Evolutionary conservation across 2,888 invertebrate species (phyloP).

Genomic region (Liopterus haemorrhoidalis): DNA sequence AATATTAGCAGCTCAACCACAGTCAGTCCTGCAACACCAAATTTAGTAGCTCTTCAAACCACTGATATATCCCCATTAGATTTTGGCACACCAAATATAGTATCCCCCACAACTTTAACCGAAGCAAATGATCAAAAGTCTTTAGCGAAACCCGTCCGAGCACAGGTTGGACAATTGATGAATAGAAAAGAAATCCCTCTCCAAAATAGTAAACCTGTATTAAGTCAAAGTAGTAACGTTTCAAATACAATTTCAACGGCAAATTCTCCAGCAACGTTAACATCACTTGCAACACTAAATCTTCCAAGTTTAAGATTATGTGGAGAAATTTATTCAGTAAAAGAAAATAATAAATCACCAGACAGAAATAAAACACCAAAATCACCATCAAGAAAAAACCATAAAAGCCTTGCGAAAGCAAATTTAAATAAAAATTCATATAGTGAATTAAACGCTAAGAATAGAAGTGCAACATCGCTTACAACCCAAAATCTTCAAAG

Average conservation of each 20-base stretch:
- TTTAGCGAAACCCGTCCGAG: constrained; percentile 53
- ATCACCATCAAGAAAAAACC: constrained; percentile 84
- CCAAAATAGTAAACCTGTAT: constrained; percentile 58
- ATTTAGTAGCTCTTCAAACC: constrained; percentile 65
- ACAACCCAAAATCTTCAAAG: no score
- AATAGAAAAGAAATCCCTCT: constrained; percentile 56
- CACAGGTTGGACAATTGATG: constrained; percentile 47
- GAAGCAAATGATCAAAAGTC: constrained; percentile 63
- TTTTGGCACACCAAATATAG: constrained; percentile 36
- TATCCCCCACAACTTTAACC: constrained; percentile 50
- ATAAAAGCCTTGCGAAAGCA: constrained; percentile 72
- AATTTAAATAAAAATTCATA: constrained; percentile 62
- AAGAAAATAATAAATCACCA: constrained; percentile 92
- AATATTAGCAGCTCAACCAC: constrained; percentile 41
- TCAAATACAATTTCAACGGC: constrained; percentile 45
- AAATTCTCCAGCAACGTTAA: constrained; percentile 37
- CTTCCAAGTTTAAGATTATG: constrained; percentile 82
- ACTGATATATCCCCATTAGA: constrained; percentile 46
- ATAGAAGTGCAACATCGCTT: no score
- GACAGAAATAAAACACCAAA: constrained; percentile 82
- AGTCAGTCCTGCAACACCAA: constrained; percentile 57
- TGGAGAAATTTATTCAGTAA: constrained; percentile 83
- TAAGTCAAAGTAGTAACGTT: constrained; percentile 63
- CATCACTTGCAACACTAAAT: constrained; percentile 56
- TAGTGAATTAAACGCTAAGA: constrained; percentile 72